These are phyloP conservation scores for human DNA, from an alignment of 2,113 vertebrate species.

Conservation along the genomic window GRCh38 chr9:35387001-35387500, in stretches of 20 bases:
- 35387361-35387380: background rate
- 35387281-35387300: background rate
- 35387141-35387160: background rate
- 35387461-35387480: background rate
- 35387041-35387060: background rate
- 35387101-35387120: background rate
- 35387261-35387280: background rate
- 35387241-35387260: background rate
- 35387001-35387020: background rate
- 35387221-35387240: background rate
- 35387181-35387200: background rate
- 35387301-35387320: background rate
- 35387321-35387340: background rate
- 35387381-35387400: background rate
- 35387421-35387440: background rate
- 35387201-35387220: background rate
- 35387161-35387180: background rate
- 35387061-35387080: background rate
- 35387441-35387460: constrained; percentile 5
- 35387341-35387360: background rate
- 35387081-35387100: background rate
- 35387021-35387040: background rate
- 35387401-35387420: background rate
- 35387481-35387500: background rate
- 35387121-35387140: background rate